Conservation (phyloP, 2,113 vertebrate genomes). For the Ammodytes dubius region DNA sequence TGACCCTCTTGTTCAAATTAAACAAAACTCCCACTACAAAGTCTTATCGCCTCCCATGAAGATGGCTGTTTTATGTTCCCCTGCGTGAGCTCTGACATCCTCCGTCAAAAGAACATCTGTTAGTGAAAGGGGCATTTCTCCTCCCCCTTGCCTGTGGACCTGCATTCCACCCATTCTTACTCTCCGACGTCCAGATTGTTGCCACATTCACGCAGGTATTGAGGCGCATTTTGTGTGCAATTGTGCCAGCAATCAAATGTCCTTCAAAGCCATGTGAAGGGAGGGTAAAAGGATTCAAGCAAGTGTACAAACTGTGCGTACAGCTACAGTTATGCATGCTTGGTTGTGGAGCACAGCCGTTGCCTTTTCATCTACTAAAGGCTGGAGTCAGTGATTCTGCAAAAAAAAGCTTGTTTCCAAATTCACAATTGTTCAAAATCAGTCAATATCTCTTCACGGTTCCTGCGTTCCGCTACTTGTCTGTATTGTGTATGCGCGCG, state of each 20-base stretch:
- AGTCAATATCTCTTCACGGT: too few relatives aligned
- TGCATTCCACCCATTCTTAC: slow-evolving; percentile 78
- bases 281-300: not conserved
- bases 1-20: slow-evolving; percentile 48
- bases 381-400: not conserved
- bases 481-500: too few relatives aligned
- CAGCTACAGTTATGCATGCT: not conserved
- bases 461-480: too few relatives aligned
- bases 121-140: slow-evolving; percentile 44
- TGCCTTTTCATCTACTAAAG: too few relatives aligned
- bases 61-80: slow-evolving; percentile 71
- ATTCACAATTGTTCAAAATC: too few relatives aligned
- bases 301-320: not conserved
- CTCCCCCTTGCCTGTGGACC: slow-evolving; percentile 60
- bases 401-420: not conserved
- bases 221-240: slow-evolving; percentile 7
- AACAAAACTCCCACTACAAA: slow-evolving; percentile 50
- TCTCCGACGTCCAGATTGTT: slow-evolving; percentile 57
- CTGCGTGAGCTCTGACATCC: slow-evolving; percentile 67
- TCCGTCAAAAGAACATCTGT: slow-evolving; percentile 73
- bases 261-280: not conserved
- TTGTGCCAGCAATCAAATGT: not conserved
- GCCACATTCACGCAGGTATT: slow-evolving; percentile 67
- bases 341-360: not conserved
- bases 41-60: slow-evolving; percentile 41